Percentiles rank a stretch among this genome's conserved stretches.
These are phyloP conservation scores for Myxocyprinus asiaticus DNA, from an alignment of 2,113 vertebrate species.

Conservation along the genomic window DNA sequence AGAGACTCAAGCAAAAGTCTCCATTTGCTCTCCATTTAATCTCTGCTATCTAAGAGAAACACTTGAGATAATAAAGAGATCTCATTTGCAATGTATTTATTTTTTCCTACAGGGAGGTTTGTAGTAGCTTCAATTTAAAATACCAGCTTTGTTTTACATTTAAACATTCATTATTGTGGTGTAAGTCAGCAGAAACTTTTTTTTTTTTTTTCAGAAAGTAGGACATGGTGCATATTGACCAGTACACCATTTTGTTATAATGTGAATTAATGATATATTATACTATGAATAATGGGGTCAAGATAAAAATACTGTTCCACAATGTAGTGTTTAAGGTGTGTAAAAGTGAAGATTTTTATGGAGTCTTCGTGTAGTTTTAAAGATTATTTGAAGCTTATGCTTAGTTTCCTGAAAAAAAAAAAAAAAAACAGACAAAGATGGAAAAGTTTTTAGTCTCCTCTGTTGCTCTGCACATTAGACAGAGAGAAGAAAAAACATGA, in stretches of 20 bases:
- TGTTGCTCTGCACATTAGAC: constrained; percentile 42
- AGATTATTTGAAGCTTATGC: constrained; percentile 24
- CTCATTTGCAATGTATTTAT: too few relatives aligned
- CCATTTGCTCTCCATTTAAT: not conserved
- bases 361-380: not conserved
- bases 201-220: not conserved
- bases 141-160: too few relatives aligned
- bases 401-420: constrained; percentile 10
- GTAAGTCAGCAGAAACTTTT: not conserved
- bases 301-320: not conserved
- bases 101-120: too few relatives aligned
- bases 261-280: too few relatives aligned
- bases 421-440: constrained; percentile 34
- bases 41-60: not conserved
- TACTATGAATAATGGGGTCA: not conserved
- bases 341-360: not conserved
- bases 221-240: not conserved
- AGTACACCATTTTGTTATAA: not conserved
- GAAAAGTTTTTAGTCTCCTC: constrained; percentile 46
- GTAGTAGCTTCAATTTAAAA: too few relatives aligned
- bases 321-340: not conserved
- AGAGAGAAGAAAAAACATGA: constrained; percentile 36
- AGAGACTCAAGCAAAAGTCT: not conserved
- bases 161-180: too few relatives aligned
- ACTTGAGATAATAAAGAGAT: too few relatives aligned